Evolutionary conservation across 2,888 invertebrate genomes (phyloP), one percentile per base, ranked within the genome.

Genomic region (Dromius quadrimaculatus): DNA sequence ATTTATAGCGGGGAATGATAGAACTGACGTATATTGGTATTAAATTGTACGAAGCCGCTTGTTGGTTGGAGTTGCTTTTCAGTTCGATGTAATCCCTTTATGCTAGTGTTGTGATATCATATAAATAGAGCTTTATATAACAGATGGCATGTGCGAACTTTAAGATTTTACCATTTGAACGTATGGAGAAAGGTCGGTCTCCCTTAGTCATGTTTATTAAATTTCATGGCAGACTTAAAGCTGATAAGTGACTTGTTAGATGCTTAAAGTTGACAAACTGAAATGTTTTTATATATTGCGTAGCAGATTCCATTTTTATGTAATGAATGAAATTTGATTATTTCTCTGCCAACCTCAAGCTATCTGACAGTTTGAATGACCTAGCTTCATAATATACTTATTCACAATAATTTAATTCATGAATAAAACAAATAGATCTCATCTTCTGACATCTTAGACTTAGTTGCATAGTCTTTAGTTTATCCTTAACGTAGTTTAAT

Each of bases 131-230:
- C 28, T 28, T 28, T 5, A 28, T 5, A 28, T 5, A 28, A 8
- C 28, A 28, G 23, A 23, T 8, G 41, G 28, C 20, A 66, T 23
- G 54, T 57, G 57, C 66, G 57, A 66, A 66, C 54, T 66, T 57
- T 66, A 66, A 66, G 23, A 57, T 54, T 62, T 62, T 66, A 57
- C 38, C 57, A 66, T 66, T 63, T 63, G 45, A 63, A 63, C 43
- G 43, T 17, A 19, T 17, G 57, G 22, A 32, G 17, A 66, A 66
- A 65, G 54, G 66, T 66, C 66, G 54, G 1, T 47, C 59, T 59
- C 59, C 59, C 59, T 59, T 36, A 59, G 34, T 36, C 59, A 41
- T 66, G 36, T 66, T 54, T 63, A 63, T 63, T 63, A 28, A 41
- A 41, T 63, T 63, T 63, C 38, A 43, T 63, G 45, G 22, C 63